Conservation (phyloP, 2,888 invertebrate genomes). For the Agrochola lychnidis region DNA sequence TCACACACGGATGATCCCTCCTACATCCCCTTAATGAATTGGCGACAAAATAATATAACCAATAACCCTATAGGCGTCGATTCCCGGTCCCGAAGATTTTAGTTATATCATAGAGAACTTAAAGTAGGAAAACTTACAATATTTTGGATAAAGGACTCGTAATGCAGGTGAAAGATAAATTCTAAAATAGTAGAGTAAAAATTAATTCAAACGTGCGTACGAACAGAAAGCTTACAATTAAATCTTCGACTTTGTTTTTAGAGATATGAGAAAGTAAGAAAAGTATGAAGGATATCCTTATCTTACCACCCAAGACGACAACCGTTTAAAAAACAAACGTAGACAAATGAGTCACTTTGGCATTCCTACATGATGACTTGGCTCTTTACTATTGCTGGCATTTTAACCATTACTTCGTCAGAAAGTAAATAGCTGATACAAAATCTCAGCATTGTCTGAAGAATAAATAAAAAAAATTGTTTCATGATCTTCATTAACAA, state of each 20-base stretch:
- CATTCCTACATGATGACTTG: conserved; percentile 48
- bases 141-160: background rate
- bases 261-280: conserved; percentile 17
- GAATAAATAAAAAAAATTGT: background rate
- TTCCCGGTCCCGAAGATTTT: background rate
- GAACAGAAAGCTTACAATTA: background rate
- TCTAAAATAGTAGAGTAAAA: background rate
- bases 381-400: conserved; percentile 6
- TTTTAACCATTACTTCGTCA: conserved; percentile 5
- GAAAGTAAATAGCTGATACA: background rate
- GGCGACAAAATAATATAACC: no score
- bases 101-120: background rate
- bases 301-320: conserved; percentile 54
- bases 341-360: conserved; percentile 50
- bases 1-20: no score
- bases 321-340: conserved; percentile 40
- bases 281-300: conserved; percentile 30
- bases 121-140: background rate
- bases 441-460: background rate
- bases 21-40: no score
- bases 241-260: background rate
- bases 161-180: background rate
- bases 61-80: no score
- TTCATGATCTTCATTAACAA: no score
- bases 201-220: background rate